Evolutionary conservation across 2,797 vertebrate genomes (phyloP).

Genomic region (Coendou prehensilis): DNA sequence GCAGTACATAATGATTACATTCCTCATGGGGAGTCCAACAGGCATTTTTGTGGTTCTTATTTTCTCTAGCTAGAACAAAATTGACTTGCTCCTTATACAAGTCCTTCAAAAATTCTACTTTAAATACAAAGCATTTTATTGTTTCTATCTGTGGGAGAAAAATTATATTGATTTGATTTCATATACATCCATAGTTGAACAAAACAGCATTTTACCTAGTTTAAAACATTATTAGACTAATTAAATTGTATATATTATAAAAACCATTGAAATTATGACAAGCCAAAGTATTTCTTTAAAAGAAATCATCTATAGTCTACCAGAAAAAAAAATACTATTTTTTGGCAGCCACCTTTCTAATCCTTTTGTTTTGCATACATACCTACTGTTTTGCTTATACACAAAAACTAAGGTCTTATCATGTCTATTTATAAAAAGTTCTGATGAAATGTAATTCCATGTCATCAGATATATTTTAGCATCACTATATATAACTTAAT

Average conservation of each 20-base stretch:
- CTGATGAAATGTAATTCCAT: background rate
- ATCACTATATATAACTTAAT: background rate
- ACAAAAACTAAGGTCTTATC: background rate
- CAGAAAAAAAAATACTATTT: background rate
- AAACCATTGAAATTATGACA: conserved; percentile 17
- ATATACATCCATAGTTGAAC: background rate
- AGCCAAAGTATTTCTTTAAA: background rate
- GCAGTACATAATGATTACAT: background rate
- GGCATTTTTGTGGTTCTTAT: background rate
- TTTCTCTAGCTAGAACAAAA: background rate
- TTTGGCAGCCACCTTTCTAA: background rate
- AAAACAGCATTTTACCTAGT: background rate
- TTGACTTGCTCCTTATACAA: background rate
- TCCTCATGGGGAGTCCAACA: background rate
- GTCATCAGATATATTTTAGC: background rate
- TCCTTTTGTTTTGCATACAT: background rate
- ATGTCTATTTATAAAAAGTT: background rate
- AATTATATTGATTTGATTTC: background rate
- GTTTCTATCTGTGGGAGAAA: background rate
- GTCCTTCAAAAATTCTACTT: background rate
- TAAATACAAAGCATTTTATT: background rate
- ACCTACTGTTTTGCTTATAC: background rate
- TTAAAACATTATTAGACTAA: background rate
- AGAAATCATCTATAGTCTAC: background rate
- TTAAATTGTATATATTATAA: background rate